A percentile compares a stretch with the other conserved stretches of the same genome.
Conservation (phyloP, 1,140 invertebrate genomes). For the Sipha flava region DNA sequence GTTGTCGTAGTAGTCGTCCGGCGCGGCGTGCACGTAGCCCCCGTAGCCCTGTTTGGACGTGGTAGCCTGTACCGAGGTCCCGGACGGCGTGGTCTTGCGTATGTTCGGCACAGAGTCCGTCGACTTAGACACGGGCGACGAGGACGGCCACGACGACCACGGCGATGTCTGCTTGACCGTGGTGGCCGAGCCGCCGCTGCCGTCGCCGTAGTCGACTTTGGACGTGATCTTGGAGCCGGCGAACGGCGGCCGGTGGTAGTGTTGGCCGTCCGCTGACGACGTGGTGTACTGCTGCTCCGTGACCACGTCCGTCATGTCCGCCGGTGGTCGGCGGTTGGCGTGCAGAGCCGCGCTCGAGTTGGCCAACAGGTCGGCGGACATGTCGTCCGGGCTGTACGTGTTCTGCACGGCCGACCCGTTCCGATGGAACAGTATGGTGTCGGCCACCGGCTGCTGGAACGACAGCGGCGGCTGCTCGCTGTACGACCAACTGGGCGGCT, state of each 20-base stretch:
- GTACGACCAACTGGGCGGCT: no score
- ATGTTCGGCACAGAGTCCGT: neutral
- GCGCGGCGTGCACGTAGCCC: neutral
- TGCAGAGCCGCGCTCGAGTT: neutral
- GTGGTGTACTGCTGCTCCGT: neutral
- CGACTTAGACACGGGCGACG: constrained; percentile 1
- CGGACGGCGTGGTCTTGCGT: neutral
- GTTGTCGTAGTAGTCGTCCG: constrained; percentile 41
- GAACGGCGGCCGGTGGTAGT: neutral
- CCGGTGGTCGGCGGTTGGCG: neutral
- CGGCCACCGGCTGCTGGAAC: constrained; percentile 49
- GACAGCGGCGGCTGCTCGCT: constrained; percentile 3
- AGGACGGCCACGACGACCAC: neutral
- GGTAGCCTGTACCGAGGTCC: neutral
- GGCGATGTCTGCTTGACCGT: neutral
- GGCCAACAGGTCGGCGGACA: constrained; percentile 37
- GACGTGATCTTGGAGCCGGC: neutral
- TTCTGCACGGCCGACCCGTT: constrained; percentile 53
- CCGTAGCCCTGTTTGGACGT: constrained; percentile 24
- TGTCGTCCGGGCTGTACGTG: constrained; percentile 53
- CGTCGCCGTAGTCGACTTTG: neutral
- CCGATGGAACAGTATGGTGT: constrained; percentile 56
- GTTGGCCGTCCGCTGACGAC: neutral
- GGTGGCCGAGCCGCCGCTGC: neutral
- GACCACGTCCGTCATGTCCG: neutral